Evolutionary conservation across 2,797 vertebrate genomes (phyloP), one percentile per base, ranked within the genome.

Genomic region (Pitangus sulphuratus): DNA sequence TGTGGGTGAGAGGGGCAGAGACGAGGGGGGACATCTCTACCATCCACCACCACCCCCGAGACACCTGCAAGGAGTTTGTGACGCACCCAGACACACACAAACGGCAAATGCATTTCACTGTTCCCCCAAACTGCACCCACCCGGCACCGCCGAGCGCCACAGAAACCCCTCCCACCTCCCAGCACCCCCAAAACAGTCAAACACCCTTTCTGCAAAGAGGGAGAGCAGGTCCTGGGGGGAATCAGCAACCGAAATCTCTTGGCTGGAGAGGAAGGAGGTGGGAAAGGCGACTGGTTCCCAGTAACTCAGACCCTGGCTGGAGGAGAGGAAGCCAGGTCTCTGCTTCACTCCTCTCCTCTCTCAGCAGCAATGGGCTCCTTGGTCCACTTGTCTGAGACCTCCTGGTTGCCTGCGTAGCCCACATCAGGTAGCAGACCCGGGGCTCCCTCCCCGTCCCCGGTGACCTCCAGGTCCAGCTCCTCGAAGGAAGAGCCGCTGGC

Each of bases 391-490:
- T 61, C 92, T 92, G 96, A 90, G 70, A 78, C 78, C 84, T 97
- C 97, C 60, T 90, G 97, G 81, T 58, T 96, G 93, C 98, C 97
- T 0, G 8, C 2, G 0, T 77, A 94, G 83, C 90, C 94, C 10
- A 16, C 25, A 0, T 89, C 61, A 0, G 83, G 76, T 15, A 79
- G 78, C 82, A 95, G 97, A 25, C 95, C 96, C 11, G 86, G 56
- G 50, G 94, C 87, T n/a, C 97, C 97, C 65, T 98, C 97, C 15
- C 82, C 93, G 0, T 97, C 97, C 74, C 98, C 97, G 0, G 88
- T 71, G 37, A 96, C 98, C 90, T 99, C 98, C 93, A 98, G 94
- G 93, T 98, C 98, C 91, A 98, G 97, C 92, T 99, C 99, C 97
- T 99, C 98, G 3, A 98, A 98, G 20, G 98, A 99, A 5, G 98